Evolutionary conservation across 1,140 invertebrate genomes (phyloP).

Genomic region (Calephelis nemesis): DNA sequence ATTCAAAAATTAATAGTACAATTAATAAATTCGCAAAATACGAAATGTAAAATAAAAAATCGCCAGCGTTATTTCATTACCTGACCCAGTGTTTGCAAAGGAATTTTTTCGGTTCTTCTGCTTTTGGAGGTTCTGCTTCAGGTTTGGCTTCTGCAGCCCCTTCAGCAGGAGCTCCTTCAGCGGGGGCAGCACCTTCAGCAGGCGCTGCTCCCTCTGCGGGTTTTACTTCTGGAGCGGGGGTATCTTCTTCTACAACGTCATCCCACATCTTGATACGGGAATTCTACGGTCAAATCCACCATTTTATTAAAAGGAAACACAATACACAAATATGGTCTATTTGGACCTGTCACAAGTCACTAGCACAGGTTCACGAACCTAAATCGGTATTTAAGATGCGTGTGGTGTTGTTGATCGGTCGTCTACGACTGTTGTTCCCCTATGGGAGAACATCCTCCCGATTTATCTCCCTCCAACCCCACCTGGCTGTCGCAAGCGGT

Average conservation of each 20-base stretch:
- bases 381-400: conserved; percentile 54
- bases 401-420: conserved; percentile 68
- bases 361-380: conserved; percentile 55
- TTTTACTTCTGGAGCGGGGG: conserved; percentile 27
- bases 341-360: conserved; percentile 22
- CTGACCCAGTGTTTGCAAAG: conserved; percentile 87
- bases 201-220: conserved; percentile 39
- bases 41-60: too few relatives aligned
- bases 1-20: too few relatives aligned
- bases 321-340: conserved; percentile 1
- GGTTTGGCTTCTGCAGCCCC: conserved; percentile 64
- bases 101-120: conserved; percentile 76
- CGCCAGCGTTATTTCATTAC: conserved; percentile 41
- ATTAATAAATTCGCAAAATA: not conserved
- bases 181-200: conserved; percentile 35
- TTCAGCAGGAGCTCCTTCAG: conserved; percentile 46
- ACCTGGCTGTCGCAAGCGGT: conserved; percentile 67
- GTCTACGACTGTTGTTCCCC: conserved; percentile 60
- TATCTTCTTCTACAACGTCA: conserved; percentile 64
- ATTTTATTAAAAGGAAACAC: conserved; percentile 32
- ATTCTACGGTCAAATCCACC: conserved; percentile 55
- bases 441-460: conserved; percentile 56
- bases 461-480: conserved; percentile 73
- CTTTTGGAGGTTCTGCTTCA: conserved; percentile 79
- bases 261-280: conserved; percentile 66